Evolutionary conservation across 2,113 vertebrate genomes (phyloP).

Genomic region (Melierax canorus): DNA sequence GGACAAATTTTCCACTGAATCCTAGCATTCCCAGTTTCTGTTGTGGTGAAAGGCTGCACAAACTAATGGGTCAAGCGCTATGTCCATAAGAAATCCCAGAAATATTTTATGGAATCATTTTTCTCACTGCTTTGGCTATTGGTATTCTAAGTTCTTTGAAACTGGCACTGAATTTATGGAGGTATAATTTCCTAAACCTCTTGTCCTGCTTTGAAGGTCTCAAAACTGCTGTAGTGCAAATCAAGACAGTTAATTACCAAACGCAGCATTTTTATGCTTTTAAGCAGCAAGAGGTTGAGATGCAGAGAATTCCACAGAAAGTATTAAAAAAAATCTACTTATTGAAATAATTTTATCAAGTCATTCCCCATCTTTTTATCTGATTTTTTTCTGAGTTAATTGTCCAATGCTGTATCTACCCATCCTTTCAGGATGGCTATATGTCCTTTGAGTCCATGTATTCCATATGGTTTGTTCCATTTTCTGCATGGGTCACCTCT

Average conservation of each 20-base stretch:
- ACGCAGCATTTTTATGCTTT: neutral
- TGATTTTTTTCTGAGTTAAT: neutral
- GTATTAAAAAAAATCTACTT: neutral
- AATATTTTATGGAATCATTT: neutral
- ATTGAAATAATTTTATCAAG: neutral
- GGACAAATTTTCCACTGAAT: neutral
- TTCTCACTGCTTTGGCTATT: neutral
- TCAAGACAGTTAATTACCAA: neutral
- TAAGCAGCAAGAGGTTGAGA: neutral
- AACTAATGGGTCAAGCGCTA: neutral
- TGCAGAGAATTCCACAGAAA: neutral
- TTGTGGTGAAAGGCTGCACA: neutral
- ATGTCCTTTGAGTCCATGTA: neutral
- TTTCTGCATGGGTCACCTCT: neutral
- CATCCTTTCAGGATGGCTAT: neutral
- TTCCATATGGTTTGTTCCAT: neutral
- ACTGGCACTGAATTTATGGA: neutral
- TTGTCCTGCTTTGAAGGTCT: neutral
- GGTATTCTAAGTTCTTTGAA: neutral
- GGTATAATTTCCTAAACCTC: neutral
- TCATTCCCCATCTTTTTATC: neutral
- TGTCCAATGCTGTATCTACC: neutral
- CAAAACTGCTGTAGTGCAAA: neutral
- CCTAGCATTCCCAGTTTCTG: neutral
- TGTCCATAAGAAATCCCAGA: neutral